phyloP scores from a whole-genome alignment of 2,797 vertebrate genomes.

The Setipinna tenuifilis region DNA sequence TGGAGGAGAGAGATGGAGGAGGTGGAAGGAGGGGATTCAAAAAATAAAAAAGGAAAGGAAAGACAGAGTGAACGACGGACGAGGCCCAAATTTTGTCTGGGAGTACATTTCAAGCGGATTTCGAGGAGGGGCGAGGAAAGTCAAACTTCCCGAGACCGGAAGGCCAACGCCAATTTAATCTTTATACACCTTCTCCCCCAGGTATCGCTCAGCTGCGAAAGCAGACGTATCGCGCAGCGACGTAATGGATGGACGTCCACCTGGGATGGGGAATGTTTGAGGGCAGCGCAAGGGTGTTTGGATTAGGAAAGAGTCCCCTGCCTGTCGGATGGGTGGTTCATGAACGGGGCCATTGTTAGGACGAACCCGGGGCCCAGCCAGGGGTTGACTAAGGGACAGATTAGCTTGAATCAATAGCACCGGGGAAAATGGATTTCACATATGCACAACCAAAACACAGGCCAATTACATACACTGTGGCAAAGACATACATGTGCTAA shows the following conservation, averaged over 20 bases:
- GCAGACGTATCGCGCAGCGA: slow-evolving; percentile 20
- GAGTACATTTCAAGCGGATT: not conserved
- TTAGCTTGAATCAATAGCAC: slow-evolving; percentile 38
- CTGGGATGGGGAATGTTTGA: slow-evolving; percentile 32
- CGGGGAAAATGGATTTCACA: slow-evolving; percentile 27
- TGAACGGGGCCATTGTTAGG: slow-evolving; percentile 37
- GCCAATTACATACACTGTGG: not conserved
- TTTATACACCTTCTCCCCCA: slow-evolving; percentile 37
- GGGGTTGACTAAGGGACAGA: slow-evolving; percentile 25
- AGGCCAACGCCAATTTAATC: slow-evolving; percentile 32
- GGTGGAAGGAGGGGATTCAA: not conserved
- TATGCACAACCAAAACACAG: slow-evolving; percentile 22
- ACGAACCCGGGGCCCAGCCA: not conserved
- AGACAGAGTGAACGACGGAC: slow-evolving; percentile 26
- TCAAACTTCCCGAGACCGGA: slow-evolving; percentile 28
- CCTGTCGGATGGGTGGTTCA: slow-evolving; percentile 20
- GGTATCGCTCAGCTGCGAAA: slow-evolving; percentile 22
- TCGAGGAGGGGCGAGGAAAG: not conserved
- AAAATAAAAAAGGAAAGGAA: slow-evolving; percentile 24
- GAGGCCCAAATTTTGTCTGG: slow-evolving; percentile 15
- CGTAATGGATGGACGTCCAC: slow-evolving; percentile 24
- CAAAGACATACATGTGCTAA: slow-evolving; percentile 10
- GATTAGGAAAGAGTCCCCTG: slow-evolving; percentile 26
- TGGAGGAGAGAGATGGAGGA: not conserved
- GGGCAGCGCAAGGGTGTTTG: slow-evolving; percentile 28